Evolutionary conservation across 2,113 vertebrate species (phyloP).

Genomic region (Austrofundulus limnaeus): DNA sequence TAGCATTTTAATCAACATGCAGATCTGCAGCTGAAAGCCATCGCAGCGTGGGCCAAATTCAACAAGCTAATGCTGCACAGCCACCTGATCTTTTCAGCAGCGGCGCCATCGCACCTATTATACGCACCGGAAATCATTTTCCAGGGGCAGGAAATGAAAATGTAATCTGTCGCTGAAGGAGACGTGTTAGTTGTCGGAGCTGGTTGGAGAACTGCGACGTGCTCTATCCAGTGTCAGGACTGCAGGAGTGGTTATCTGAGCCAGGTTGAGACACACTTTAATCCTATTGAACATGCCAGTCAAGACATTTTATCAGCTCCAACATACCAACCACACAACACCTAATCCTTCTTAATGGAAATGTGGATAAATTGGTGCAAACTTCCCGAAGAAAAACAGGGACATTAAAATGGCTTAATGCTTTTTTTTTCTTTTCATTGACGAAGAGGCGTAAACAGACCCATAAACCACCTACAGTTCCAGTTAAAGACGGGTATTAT

Average conservation of each 20-base stretch:
- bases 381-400: slow-evolving; percentile 45
- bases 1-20: slow-evolving; percentile 48
- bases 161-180: slow-evolving; percentile 12
- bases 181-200: slow-evolving; percentile 6
- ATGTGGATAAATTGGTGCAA: slow-evolving; percentile 38
- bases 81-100: slow-evolving; percentile 22
- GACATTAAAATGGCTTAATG: slow-evolving; percentile 54
- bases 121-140: slow-evolving; percentile 18
- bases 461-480: slow-evolving; percentile 42
- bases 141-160: slow-evolving; percentile 22
- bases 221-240: background rate
- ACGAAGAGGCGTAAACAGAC: background rate
- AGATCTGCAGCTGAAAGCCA: slow-evolving; percentile 40
- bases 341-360: slow-evolving; percentile 66
- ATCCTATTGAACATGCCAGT: slow-evolving; percentile 52
- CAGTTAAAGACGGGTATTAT: slow-evolving; percentile 43
- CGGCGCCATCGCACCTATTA: slow-evolving; percentile 1
- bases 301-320: slow-evolving; percentile 52
- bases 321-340: slow-evolving; percentile 49
- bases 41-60: slow-evolving; percentile 7
- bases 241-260: slow-evolving; percentile 34
- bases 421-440: slow-evolving; percentile 21
- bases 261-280: slow-evolving; percentile 32
- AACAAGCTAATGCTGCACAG: background rate
- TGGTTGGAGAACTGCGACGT: background rate